Percentiles rank a stretch among this genome's conserved stretches.
These are phyloP conservation scores for Eilema caniola DNA, from an alignment of 2,888 invertebrate genomes.

Conservation along the genomic window DNA sequence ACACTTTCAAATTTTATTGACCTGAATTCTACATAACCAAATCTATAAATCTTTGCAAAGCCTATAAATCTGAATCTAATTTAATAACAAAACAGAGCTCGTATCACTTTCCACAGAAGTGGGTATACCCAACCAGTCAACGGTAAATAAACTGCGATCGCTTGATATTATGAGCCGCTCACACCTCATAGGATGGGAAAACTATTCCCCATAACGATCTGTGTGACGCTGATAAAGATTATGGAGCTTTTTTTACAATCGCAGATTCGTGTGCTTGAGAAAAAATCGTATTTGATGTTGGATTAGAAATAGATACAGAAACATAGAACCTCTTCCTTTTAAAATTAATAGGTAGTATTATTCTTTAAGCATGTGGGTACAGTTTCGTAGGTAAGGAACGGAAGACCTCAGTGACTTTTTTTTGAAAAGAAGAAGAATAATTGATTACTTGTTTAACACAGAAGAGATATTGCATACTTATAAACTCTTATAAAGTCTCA, in stretches of 20 bases:
- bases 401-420: no score
- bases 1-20: no score
- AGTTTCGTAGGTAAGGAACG: no score
- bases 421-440: no score
- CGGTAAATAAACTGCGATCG: conserved; percentile 1
- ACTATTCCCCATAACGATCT: conserved; percentile 13
- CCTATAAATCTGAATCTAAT: conserved; percentile 13
- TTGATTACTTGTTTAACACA: no score
- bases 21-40: no score
- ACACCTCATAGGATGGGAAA: conserved; percentile 8
- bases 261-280: not conserved
- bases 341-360: no score
- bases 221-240: conserved; percentile 8
- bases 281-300: not conserved
- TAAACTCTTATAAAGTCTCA: no score
- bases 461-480: no score
- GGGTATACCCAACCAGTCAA: not conserved
- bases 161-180: not conserved
- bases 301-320: no score
- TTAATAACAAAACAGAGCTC: conserved; percentile 16
- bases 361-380: no score
- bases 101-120: conserved; percentile 33
- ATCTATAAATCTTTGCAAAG: not conserved
- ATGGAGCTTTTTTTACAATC: not conserved
- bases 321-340: no score